Conservation (phyloP, 2,888 invertebrate genomes). For the Eledona agricola region DNA sequence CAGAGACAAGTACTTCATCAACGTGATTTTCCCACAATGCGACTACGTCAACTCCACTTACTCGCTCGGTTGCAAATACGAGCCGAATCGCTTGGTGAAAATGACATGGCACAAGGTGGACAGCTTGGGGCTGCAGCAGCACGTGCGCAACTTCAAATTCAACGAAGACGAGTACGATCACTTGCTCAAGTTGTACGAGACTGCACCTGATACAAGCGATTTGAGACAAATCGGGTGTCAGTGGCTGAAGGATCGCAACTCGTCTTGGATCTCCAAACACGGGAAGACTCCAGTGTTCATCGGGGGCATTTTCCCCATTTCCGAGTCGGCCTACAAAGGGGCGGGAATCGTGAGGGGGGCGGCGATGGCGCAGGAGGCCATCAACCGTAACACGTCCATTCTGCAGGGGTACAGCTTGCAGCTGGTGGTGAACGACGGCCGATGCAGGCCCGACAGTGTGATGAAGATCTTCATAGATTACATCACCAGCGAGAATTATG, state of each 20-base stretch:
- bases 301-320: constrained; percentile 77
- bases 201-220: constrained; percentile 24
- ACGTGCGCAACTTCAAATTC: constrained; percentile 66
- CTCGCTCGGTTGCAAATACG: constrained; percentile 70
- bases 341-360: constrained; percentile 71
- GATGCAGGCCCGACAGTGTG: constrained; percentile 76
- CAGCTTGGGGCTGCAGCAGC: constrained; percentile 62
- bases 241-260: constrained; percentile 66
- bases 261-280: constrained; percentile 63
- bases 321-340: constrained; percentile 68
- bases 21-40: constrained; percentile 73
- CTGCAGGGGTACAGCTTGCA: constrained; percentile 70
- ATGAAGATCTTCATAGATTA: constrained; percentile 80
- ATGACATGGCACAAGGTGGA: constrained; percentile 70
- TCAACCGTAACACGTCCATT: constrained; percentile 69
- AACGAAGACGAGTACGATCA: constrained; percentile 64
- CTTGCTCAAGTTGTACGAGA: constrained; percentile 46
- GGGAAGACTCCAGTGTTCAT: constrained; percentile 65
- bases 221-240: constrained; percentile 69
- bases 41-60: constrained; percentile 59
- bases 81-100: constrained; percentile 74
- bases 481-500: constrained; percentile 65
- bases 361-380: constrained; percentile 68
- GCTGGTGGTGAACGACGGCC: constrained; percentile 69
- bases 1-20: constrained; percentile 62